Evolutionary conservation across 2,888 invertebrate genomes (phyloP).

Genomic region (Byasa hedistus): DNA sequence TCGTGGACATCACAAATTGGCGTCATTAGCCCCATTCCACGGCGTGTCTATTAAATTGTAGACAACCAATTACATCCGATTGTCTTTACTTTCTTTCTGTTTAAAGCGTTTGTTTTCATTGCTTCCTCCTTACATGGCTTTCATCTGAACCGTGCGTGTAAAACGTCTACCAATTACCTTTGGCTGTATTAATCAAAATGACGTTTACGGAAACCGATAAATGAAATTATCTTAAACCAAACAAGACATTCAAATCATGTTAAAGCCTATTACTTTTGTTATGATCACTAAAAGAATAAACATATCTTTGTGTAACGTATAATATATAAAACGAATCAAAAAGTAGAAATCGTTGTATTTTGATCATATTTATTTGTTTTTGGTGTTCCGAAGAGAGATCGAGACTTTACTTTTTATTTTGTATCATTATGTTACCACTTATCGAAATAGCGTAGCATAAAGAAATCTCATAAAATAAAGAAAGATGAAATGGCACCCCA

Average conservation of each 20-base stretch:
- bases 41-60: slow-evolving; percentile 51
- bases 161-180: background rate
- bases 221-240: no score
- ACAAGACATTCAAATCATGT: no score
- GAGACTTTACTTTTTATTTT: slow-evolving; percentile 8
- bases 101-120: slow-evolving; percentile 30
- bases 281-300: no score
- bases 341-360: background rate
- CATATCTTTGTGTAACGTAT: background rate
- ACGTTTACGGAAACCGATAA: no score
- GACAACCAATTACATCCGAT: slow-evolving; percentile 47
- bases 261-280: no score
- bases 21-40: slow-evolving; percentile 55
- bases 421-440: slow-evolving; percentile 29
- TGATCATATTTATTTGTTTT: no score
- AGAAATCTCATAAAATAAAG: slow-evolving; percentile 58
- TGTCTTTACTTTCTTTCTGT: slow-evolving; percentile 42
- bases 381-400: background rate
- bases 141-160: slow-evolving; percentile 32
- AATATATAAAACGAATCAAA: background rate
- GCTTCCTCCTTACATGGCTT: slow-evolving; percentile 7
- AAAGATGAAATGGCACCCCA: slow-evolving; percentile 61
- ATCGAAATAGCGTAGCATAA: slow-evolving; percentile 46
- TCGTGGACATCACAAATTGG: slow-evolving; percentile 58
- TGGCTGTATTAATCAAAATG: no score